Evolutionary conservation across 2,797 vertebrate genomes (phyloP), one percentile per base, ranked within the genome.

Genomic region (Okamejei kenojei): DNA sequence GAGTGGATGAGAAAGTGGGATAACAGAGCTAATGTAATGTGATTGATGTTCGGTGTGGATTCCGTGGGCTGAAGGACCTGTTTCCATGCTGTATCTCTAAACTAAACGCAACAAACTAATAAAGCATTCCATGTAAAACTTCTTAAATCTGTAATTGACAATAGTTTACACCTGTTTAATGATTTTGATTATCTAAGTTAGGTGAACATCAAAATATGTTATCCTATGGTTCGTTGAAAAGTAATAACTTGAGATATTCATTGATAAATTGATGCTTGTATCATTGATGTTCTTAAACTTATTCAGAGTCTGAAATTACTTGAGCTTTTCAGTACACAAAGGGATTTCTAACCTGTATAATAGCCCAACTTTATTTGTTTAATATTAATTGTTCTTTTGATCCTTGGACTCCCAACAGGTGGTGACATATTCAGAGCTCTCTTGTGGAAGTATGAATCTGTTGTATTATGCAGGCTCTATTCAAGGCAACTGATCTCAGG

Each of bases 321-420:
- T 29, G 38, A 73, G 54, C 81, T 84, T 61, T 68, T 88, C n/a
- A 17, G 7, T 35, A 21, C n/a, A 11, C n/a, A 78, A 78, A 21
- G 29, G 26, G 63, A 86, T 86, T 81, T 58, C 26, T 86, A 63
- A 63, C 11, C 11, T 61, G n/a, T 93, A 94, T 94, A 94, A 93
- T 90, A 94, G 94, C 93, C 93, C 61, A 94, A 94, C 94, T 94
- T 93, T 63, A 0, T 95, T 94, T 94, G 93, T 94, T 95, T 93
- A 0, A 17, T 94, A 93, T 95, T 94, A 95, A 95, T 95, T 94
- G 94, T 94, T 93, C 93, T 82, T 88, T n/a, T 32, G 21, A 9
- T 19, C 17, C 26, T 35, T 88, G 9, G 63, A 68, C 7, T 68
- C 61, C 0, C 61, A 26, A 68, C 93, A 95, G 93, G 8, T 94